Conservation (phyloP, 2,113 vertebrate genomes). For the Chrysochloris asiatica region DNA sequence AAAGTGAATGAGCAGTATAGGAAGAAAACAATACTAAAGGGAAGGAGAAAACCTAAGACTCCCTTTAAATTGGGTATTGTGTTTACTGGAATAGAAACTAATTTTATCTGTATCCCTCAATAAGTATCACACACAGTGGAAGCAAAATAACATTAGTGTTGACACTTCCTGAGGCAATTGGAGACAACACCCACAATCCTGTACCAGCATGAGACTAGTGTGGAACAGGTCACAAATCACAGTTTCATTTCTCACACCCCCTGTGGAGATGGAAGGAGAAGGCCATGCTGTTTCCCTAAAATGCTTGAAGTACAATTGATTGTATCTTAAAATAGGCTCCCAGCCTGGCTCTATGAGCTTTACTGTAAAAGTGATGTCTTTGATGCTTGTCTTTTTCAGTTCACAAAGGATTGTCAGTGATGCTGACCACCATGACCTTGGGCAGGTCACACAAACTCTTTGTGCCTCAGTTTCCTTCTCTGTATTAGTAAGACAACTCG, state of each 20-base stretch:
- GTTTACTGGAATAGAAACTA: constrained; percentile 48
- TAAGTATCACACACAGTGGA: constrained; percentile 36
- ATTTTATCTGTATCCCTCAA: constrained; percentile 9
- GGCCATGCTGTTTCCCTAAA: not conserved
- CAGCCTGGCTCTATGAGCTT: not conserved
- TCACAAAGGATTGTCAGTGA: not conserved
- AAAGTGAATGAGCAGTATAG: not conserved
- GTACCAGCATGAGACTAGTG: not conserved
- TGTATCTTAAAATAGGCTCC: constrained; percentile 55
- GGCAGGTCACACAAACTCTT: not conserved
- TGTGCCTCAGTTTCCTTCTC: not conserved
- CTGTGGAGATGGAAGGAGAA: not conserved
- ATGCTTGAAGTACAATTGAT: constrained; percentile 35
- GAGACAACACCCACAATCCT: not conserved
- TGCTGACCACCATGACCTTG: not conserved
- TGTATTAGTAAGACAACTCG: not conserved
- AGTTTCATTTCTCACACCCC: constrained; percentile 5
- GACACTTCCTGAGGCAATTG: constrained; percentile 2
- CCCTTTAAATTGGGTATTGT: not conserved
- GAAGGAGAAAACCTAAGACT: not conserved
- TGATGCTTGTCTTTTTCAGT: not conserved
- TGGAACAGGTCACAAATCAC: not conserved
- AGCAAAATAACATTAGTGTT: constrained; percentile 42
- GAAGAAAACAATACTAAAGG: not conserved
- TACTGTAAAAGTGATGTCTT: constrained; percentile 17